Base-by-base conservation (phyloP, 2,113 vertebrate genomes). In the Stictonetta naevosa region DNA sequence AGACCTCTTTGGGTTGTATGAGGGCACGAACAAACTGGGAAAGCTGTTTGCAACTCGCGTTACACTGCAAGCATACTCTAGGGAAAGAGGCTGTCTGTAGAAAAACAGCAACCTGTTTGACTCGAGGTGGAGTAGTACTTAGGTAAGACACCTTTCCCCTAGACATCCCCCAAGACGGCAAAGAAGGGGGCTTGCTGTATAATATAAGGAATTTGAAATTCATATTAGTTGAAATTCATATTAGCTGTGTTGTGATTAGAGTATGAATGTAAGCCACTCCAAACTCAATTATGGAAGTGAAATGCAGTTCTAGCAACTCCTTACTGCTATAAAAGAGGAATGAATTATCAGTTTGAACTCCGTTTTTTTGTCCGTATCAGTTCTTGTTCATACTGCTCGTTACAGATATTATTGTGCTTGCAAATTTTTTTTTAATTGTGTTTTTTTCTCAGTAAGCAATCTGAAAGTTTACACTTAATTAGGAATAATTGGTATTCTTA, bases 231-330 rank as follows among this genome's bases (percentile, higher is more conserved):
- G n/a, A 80, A 36, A 73, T 85, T 21, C 5, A 0, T 50, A 2
- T 59, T 66, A 42, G 46, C 44, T 62, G 6, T 55, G 21, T 19
- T 56, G 29, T 36, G 28, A 28, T 36, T 72, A 38, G 12, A 44
- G 15, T 56, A 8, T 1, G 73, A 42, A 48, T 48, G 7, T 22
- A 33, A 77, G 26, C 10, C 3, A 29, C 1, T 3, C 8, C 8
- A 34, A 58, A n/a, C 28, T 42, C 10, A 46, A 9, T 67, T 21
- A 14, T 0, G 0, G 8, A 20, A 63, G 31, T 26, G 13, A 17
- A 34, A 0, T 60, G 14, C 19, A 40, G 8, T 31, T 75, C 31
- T 46, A 40, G 42, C 10, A 72, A 13, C 5, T 42, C 33, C 44
- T 40, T 19, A 84, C 15, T 4, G 6, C 8, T 36, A 3, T 17